These are phyloP conservation scores for Cynocephalus volans DNA, from an alignment of 2,113 vertebrate genomes.

Conservation along the genomic window DNA sequence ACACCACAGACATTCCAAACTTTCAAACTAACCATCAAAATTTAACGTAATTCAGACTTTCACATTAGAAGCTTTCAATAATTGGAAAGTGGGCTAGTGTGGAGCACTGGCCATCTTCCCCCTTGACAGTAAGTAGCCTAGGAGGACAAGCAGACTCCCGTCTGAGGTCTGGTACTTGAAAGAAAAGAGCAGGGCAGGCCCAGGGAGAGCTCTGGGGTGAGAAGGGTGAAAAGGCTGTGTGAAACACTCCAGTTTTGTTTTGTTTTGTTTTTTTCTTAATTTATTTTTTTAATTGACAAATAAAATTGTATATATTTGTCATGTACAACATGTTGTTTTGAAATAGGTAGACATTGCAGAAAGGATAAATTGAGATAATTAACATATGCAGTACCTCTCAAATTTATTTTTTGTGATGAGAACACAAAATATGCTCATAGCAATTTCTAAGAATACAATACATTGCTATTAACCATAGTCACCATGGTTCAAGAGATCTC, in stretches of 20 bases:
- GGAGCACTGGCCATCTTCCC: neutral
- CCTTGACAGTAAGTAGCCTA: neutral
- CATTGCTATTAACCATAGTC: neutral
- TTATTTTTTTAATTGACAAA: neutral
- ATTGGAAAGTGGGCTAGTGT: neutral
- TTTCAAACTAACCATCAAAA: neutral
- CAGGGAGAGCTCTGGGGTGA: neutral
- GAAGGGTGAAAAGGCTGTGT: neutral
- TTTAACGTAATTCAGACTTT: neutral
- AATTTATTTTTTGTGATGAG: neutral
- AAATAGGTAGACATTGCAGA: neutral
- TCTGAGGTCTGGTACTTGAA: neutral
- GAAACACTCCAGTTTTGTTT: neutral
- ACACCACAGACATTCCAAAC: neutral
- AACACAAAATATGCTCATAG: neutral
- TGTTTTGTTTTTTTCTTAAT: neutral
- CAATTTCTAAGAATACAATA: neutral
- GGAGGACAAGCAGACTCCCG: neutral
- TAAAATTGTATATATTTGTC: neutral
- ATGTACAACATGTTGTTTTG: neutral
- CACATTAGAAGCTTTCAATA: neutral
- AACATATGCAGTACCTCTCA: neutral
- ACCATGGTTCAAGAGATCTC: neutral
- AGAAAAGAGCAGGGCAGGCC: neutral
- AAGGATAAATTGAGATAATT: neutral